Evolutionary conservation across 2,888 invertebrate genomes (phyloP).

Genomic region (Trachelus stipa): DNA sequence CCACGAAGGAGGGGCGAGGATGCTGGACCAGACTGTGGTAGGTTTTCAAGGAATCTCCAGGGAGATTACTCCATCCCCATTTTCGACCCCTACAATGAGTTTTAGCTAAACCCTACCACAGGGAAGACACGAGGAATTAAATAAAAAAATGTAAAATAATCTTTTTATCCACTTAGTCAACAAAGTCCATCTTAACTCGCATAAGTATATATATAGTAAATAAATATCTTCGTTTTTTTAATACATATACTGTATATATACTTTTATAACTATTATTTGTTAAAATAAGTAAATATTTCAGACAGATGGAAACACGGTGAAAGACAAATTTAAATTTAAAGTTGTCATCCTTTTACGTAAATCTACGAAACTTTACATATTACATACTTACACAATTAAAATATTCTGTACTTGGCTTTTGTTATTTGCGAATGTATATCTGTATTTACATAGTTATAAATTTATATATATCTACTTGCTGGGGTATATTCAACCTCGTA

Average conservation of each 20-base stretch:
- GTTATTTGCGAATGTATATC: slow-evolving; percentile 18
- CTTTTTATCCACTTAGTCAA: background rate
- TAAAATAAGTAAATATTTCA: too few species aligned
- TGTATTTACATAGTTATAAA: slow-evolving; percentile 10
- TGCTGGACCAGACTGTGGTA: background rate
- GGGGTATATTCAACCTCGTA: background rate
- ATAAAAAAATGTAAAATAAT: background rate
- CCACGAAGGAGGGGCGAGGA: background rate
- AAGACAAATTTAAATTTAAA: background rate
- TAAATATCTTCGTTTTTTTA: too few species aligned
- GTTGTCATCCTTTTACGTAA: background rate
- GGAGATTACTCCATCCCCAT: background rate
- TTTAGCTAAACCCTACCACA: background rate
- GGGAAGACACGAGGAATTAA: background rate
- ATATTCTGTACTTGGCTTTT: slow-evolving; percentile 25
- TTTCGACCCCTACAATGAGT: background rate
- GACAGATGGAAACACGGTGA: too few species aligned
- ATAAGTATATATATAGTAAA: too few species aligned
- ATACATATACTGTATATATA: too few species aligned
- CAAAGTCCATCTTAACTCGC: too few species aligned
- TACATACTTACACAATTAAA: slow-evolving; percentile 42
- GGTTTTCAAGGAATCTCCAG: background rate
- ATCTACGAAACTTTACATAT: slow-evolving; percentile 31
- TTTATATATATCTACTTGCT: background rate
- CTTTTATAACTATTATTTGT: too few species aligned